phyloP scores from a whole-genome alignment of 1,140 invertebrate genomes.

The Phortica variegata region DNA sequence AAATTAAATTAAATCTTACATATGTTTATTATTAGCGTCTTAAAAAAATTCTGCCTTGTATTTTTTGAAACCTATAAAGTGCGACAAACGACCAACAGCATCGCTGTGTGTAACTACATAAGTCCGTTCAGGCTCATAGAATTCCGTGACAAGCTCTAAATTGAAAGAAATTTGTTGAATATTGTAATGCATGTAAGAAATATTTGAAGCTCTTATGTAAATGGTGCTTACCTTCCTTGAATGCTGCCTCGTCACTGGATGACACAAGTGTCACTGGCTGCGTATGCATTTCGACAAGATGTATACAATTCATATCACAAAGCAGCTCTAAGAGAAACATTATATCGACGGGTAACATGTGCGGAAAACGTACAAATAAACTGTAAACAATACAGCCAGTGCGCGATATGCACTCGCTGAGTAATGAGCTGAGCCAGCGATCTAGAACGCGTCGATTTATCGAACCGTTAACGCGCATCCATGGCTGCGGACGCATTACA shows the following conservation, averaged over 20 bases:
- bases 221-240: conserved; percentile 23
- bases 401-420: conserved; percentile 65
- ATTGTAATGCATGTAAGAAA: too few relatives aligned
- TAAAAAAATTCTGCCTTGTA: conserved; percentile 62
- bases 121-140: conserved; percentile 36
- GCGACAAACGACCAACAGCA: conserved; percentile 61
- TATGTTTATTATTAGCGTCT: too few relatives aligned
- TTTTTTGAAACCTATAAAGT: conserved; percentile 63
- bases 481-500: conserved; percentile 60
- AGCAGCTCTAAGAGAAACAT: conserved; percentile 42
- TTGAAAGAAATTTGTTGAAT: background rate
- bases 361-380: conserved; percentile 61
- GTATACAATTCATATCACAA: conserved; percentile 30
- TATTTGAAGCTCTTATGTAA: background rate
- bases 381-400: conserved; percentile 62
- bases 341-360: conserved; percentile 53
- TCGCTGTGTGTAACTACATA: conserved; percentile 42
- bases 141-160: conserved; percentile 22
- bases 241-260: conserved; percentile 19
- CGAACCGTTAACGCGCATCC: conserved; percentile 74
- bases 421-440: conserved; percentile 67
- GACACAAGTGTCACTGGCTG: conserved; percentile 21
- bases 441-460: conserved; percentile 71
- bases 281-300: conserved; percentile 28
- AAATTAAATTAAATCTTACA: too few relatives aligned